Evolutionary conservation across 2,797 vertebrate genomes (phyloP), one percentile per base, ranked within the genome.

Genomic region (Dendrocincla fuliginosa): DNA sequence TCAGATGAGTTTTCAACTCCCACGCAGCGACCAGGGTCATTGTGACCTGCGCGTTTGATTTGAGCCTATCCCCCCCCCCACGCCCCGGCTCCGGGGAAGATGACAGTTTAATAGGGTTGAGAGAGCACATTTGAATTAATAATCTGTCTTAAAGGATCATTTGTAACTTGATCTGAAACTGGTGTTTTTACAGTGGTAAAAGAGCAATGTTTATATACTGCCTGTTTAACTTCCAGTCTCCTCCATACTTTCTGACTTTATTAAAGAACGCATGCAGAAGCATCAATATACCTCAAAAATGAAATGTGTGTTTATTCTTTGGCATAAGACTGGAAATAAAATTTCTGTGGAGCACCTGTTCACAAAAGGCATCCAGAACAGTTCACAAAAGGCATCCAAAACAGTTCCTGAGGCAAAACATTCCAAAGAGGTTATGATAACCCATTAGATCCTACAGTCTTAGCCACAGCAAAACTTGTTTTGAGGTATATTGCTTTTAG

Each of bases 1-100:
- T 49, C 78, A 37, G 37, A 87, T 5, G 76, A 44, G 69, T 57
- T 84, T 87, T 91, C 76, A 35, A 69, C 92, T 95, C 96, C 96
- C 59, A 79, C 94, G 2, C 4, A 1, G 1, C 56, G 89, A 84
- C 85, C 87, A 33, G 69, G 92, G 92, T 83, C 84, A 67, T 16
- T 61, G 82, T 19, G 80, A 69, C 75, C 57, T 32, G 25, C 3
- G 39, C 3, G 0, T 82, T 78, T 94, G 55, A 84, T 82, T 92
- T 88, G 73, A 86, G 55, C 33, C 56, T 56, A 25, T 67, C 37
- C 59, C 24, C 47, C 35, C 7, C 35, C 35, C 35, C 35, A 35
- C 35, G 37, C 46, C 24, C 24, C 12, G 37, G 5, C 33, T 39
- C 65, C 6, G 5, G 33, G n/a, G 14, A 74, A 93, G 17, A 47